Conservation (phyloP, 2,888 invertebrate species). For the Lamproptera curius region DNA sequence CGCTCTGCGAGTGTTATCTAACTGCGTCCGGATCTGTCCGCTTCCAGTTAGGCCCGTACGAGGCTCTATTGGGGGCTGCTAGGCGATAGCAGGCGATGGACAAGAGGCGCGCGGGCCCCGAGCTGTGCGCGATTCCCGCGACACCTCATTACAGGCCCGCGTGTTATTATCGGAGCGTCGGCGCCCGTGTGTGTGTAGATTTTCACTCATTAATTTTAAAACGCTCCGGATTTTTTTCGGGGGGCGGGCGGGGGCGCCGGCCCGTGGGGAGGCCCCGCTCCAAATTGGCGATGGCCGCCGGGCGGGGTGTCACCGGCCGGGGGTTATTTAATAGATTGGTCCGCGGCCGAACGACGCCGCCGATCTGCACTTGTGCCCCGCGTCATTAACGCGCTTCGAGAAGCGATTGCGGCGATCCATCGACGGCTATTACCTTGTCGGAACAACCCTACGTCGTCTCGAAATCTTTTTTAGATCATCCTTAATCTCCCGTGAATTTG, state of each 20-base stretch:
- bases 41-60: conserved; percentile 68
- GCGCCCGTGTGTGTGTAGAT: conserved; percentile 73
- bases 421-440: too few species aligned
- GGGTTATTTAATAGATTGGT: conserved; percentile 80
- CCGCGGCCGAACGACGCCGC: conserved; percentile 78
- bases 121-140: conserved; percentile 26
- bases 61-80: conserved; percentile 71
- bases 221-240: conserved; percentile 78
- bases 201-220: conserved; percentile 80
- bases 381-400: conserved; percentile 78
- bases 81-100: conserved; percentile 52
- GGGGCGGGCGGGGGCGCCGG: conserved; percentile 70
- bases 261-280: conserved; percentile 50
- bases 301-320: conserved; percentile 77
- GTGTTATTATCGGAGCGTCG: conserved; percentile 46
- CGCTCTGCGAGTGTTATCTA: conserved; percentile 77
- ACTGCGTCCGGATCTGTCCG: conserved; percentile 70
- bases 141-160: conserved; percentile 32
- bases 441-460: too few species aligned
- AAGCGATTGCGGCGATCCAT: conserved; percentile 76
- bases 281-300: conserved; percentile 77
- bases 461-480: too few species aligned
- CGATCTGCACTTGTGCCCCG: conserved; percentile 77
- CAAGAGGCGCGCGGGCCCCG: conserved; percentile 22
- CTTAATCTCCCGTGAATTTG: too few species aligned